Conservation (phyloP, 2,888 invertebrate genomes). For the Lasius platythorax region DNA sequence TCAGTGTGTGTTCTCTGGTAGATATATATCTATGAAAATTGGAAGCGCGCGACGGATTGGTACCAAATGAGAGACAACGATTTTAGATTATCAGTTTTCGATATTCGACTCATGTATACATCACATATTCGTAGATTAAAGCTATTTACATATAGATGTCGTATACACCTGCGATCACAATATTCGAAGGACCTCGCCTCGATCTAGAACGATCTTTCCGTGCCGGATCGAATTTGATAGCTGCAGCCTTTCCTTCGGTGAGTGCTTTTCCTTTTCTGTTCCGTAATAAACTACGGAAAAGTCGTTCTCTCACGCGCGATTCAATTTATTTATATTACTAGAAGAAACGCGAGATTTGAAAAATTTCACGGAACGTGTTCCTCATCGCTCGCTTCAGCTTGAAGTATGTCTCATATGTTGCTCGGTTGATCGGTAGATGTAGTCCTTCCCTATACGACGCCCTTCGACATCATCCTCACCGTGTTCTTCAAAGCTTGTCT, state of each 20-base stretch:
- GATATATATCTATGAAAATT: slow-evolving; percentile 52
- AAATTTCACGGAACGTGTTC: slow-evolving; percentile 21
- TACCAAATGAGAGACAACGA: slow-evolving; percentile 57
- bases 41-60: slow-evolving; percentile 57
- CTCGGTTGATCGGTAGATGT: slow-evolving; percentile 46
- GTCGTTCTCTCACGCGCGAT: slow-evolving; percentile 22
- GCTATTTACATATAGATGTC: slow-evolving; percentile 85
- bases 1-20: slow-evolving; percentile 29
- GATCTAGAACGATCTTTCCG: slow-evolving; percentile 53
- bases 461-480: slow-evolving; percentile 93
- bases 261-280: neutral
- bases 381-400: slow-evolving; percentile 12
- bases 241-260: neutral
- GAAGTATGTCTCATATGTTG: slow-evolving; percentile 46
- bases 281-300: neutral
- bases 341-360: slow-evolving; percentile 34
- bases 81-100: slow-evolving; percentile 63
- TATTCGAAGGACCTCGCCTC: slow-evolving; percentile 72
- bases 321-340: slow-evolving; percentile 31
- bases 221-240: slow-evolving; percentile 24
- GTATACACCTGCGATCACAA: slow-evolving; percentile 86
- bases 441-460: slow-evolving; percentile 61
- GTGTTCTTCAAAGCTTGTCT: slow-evolving; percentile 99
- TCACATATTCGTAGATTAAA: slow-evolving; percentile 72
- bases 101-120: slow-evolving; percentile 73